Evolutionary conservation across 2,888 invertebrate species (phyloP).

Genomic region (Cephus runcator): DNA sequence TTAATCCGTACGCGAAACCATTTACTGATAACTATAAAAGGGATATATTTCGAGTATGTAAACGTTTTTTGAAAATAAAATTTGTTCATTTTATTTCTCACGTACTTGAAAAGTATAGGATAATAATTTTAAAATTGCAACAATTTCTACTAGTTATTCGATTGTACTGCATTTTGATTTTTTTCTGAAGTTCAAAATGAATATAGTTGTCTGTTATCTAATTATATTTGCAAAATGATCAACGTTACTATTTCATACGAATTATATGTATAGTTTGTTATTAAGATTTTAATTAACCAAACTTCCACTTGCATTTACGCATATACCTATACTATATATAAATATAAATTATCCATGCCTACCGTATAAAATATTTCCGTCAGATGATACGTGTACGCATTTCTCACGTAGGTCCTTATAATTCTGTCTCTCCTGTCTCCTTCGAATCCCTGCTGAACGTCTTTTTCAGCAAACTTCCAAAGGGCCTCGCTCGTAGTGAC

Average conservation of each 20-base stretch:
- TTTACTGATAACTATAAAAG: not conserved
- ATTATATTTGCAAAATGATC: not conserved
- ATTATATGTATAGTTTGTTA: not conserved
- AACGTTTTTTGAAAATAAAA: not conserved
- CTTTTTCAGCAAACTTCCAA: conserved; percentile 87
- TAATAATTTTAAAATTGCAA: not conserved
- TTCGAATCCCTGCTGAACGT: conserved; percentile 86
- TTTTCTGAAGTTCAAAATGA: not conserved
- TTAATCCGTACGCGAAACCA: not conserved
- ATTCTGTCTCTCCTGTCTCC: conserved; percentile 89
- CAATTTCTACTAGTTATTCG: not conserved
- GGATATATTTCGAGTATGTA: not conserved
- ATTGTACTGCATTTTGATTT: not conserved
- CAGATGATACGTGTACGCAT: conserved; percentile 94
- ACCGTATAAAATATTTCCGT: conserved; percentile 97
- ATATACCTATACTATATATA: not conserved
- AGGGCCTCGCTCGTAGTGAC: conserved; percentile 93
- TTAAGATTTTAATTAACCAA: not conserved
- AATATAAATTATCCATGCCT: conserved; percentile 10
- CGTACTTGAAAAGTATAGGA: not conserved
- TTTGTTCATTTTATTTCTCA: not conserved
- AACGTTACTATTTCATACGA: not conserved
- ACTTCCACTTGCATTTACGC: not conserved
- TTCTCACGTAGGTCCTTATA: conserved; percentile 90
- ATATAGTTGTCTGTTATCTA: not conserved